phyloP scores from a whole-genome alignment of 2,888 invertebrate genomes.

The Idaea dimidiata region DNA sequence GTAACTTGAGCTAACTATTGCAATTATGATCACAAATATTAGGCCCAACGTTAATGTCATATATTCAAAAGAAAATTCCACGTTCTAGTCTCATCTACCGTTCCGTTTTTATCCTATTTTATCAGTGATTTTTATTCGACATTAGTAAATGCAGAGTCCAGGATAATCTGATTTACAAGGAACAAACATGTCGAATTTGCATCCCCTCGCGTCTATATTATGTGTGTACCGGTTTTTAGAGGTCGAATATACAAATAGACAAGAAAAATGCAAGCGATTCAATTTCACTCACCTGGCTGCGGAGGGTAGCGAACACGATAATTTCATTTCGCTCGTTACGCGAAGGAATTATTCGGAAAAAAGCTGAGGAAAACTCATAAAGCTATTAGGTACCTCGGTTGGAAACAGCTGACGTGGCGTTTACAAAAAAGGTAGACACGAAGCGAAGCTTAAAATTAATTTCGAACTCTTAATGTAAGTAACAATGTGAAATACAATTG shows the following conservation, averaged over 20 bases:
- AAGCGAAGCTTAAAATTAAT: slow-evolving; percentile 56
- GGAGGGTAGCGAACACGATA: slow-evolving; percentile 48
- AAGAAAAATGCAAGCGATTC: slow-evolving; percentile 38
- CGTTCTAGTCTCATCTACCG: no score
- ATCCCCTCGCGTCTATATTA: no score
- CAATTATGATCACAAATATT: no score
- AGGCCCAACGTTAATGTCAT: no score
- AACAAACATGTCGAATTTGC: no score
- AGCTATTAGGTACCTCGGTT: slow-evolving; percentile 52
- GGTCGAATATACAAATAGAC: slow-evolving; percentile 19
- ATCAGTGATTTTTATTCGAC: no score
- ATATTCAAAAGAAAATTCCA: no score
- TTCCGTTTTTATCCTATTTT: no score
- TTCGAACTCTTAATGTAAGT: slow-evolving; percentile 23
- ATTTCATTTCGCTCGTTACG: slow-evolving; percentile 63
- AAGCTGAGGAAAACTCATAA: slow-evolving; percentile 62
- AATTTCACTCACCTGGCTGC: slow-evolving; percentile 48
- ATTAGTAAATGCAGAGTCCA: no score
- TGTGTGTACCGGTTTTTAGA: no score
- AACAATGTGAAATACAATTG: background rate
- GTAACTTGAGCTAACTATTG: no score
- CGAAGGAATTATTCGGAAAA: slow-evolving; percentile 58
- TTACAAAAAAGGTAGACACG: slow-evolving; percentile 38
- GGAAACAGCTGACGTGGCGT: slow-evolving; percentile 57
- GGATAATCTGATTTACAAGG: no score